Evolutionary conservation across 2,113 vertebrate species (phyloP).

Genomic region (Argyrosomus japonicus): DNA sequence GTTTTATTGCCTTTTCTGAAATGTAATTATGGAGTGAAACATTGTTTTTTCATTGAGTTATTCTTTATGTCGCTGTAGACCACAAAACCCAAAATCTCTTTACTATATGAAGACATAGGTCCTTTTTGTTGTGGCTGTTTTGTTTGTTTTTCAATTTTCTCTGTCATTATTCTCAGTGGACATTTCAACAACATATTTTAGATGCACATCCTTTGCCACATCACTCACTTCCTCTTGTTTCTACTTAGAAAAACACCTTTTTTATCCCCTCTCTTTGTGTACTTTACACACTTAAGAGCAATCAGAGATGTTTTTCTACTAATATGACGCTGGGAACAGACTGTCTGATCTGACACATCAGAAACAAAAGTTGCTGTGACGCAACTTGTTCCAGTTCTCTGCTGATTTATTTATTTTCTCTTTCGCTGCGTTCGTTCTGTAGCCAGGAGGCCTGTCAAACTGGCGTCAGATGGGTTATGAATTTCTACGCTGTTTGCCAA

Average conservation of each 20-base stretch:
- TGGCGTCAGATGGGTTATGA: constrained; percentile 75
- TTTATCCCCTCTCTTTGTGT: constrained; percentile 33
- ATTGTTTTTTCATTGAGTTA: constrained; percentile 51
- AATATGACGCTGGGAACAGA: constrained; percentile 33
- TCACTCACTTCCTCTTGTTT: constrained; percentile 23
- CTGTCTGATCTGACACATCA: constrained; percentile 62
- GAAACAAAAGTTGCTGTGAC: constrained; percentile 67
- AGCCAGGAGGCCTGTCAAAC: constrained; percentile 73
- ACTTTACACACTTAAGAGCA: constrained; percentile 19
- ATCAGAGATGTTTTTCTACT: constrained; percentile 37
- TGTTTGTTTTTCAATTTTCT: neutral
- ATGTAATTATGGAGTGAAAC: constrained; percentile 52
- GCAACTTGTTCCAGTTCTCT: constrained; percentile 66
- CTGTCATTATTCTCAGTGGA: constrained; percentile 19
- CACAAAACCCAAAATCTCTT: constrained; percentile 24
- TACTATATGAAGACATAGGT: constrained; percentile 4
- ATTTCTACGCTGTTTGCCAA: constrained; percentile 68
- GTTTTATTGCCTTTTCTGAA: constrained; percentile 66
- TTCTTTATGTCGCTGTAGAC: constrained; percentile 31
- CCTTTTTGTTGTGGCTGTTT: constrained; percentile 7
- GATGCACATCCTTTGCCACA: neutral
- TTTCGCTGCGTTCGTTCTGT: constrained; percentile 28
- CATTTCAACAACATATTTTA: constrained; percentile 38
- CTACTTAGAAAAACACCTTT: neutral
- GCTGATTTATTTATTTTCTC: constrained; percentile 58